Evolutionary conservation across 2,113 vertebrate genomes (phyloP).

Genomic region (Crocuta crocuta): DNA sequence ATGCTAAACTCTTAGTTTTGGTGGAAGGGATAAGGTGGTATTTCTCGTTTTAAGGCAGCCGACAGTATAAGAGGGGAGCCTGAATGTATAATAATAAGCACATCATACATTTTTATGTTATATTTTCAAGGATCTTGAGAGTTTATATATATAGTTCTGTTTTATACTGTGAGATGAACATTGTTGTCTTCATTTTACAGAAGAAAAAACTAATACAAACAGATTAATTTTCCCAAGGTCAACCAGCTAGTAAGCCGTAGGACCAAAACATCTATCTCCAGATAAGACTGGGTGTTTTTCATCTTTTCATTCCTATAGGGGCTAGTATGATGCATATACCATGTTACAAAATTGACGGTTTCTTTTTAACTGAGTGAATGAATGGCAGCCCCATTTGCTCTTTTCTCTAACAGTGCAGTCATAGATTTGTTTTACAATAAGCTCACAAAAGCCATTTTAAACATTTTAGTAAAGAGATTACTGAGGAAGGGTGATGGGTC

Average conservation of each 20-base stretch:
- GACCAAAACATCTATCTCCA: background rate
- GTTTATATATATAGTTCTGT: background rate
- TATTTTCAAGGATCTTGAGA: background rate
- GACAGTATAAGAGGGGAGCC: background rate
- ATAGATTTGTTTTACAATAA: background rate
- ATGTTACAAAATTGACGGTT: background rate
- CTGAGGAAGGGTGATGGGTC: background rate
- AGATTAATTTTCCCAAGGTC: background rate
- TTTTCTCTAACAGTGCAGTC: background rate
- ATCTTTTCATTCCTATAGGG: background rate
- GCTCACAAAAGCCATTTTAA: background rate
- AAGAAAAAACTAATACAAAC: background rate
- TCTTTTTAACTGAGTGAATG: background rate
- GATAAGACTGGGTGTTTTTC: background rate
- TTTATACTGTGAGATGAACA: background rate
- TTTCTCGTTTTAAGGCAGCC: background rate
- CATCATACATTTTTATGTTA: background rate
- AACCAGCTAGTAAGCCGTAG: background rate
- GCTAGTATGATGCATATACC: background rate
- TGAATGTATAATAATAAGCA: background rate
- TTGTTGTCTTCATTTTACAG: background rate
- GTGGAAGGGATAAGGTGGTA: background rate
- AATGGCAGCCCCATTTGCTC: background rate
- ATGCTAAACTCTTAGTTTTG: constrained; percentile 11
- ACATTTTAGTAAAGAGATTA: background rate